Evolutionary conservation across 2,797 vertebrate species (phyloP), one percentile per base, ranked within the genome.

Genomic region (Acomys russatus): DNA sequence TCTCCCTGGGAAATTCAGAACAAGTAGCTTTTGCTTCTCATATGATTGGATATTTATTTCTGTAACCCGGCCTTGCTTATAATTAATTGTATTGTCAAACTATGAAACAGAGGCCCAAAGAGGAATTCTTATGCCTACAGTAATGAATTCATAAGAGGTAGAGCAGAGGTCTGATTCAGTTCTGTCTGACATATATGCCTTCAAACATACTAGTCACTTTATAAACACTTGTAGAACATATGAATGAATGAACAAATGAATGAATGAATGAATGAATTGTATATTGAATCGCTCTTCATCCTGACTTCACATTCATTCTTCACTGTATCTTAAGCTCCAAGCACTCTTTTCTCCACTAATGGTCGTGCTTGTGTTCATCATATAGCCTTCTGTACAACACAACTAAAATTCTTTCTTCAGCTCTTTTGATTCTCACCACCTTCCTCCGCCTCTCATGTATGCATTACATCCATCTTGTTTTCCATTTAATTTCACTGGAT

Each of bases 131-230:
- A 91, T 92, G 63, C 22, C 28, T 71, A 90, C 74, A 35, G 28
- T 38, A 84, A 54, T 89, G 49, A 86, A 18, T 73, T 88, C 56
- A 6, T 76, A 88, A 82, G 35, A 94, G 8, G n/a, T 59, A 95
- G 83, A 94, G 78, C 7, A 54, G 68, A 95, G 22, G 28, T 86
- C 90, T 91, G 63, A 80, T 91, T 93, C 25, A 71, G 0, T 91
- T 82, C 79, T 95, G 33, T 9, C 71, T 22, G 30, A 63, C 73
- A 30, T 18, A 44, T 44, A 44, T 78, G 70, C 49, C 63, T 82
- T 18, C 23, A 92, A 66, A 30, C 30, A 20, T 18, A 61, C 15
- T 70, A 77, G 38, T 38, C 90, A 49, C 38, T 88, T 38, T 44
- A 30, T 49, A 94, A 88, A 70, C 73, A 63, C 38, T 74, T 88